Evolutionary conservation across 2,888 invertebrate species (phyloP).

Genomic region (Chelonus formosanus): DNA sequence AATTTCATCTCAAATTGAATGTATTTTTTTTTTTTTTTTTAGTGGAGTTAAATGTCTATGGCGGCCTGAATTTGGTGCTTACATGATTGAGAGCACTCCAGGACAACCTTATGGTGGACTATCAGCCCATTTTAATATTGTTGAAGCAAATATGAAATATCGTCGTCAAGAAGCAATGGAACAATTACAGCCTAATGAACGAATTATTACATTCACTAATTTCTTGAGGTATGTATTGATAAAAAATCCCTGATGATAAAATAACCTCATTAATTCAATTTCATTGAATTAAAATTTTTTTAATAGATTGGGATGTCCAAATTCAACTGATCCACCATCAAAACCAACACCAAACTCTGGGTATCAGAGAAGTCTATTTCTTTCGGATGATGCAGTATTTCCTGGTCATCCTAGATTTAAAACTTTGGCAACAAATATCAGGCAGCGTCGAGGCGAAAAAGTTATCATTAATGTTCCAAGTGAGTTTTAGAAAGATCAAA

Average conservation of each 20-base stretch:
- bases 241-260: too few species aligned
- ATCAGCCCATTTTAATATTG: conserved; percentile 96
- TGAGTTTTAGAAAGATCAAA: conserved; percentile 65
- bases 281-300: conserved; percentile 61
- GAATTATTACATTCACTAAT: conserved; percentile 88
- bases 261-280: too few species aligned
- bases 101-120: conserved; percentile 94
- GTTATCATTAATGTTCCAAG: conserved; percentile 96
- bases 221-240: conserved; percentile 80
- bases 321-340: conserved; percentile 86
- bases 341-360: conserved; percentile 76
- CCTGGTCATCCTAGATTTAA: conserved; percentile 95
- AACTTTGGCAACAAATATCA: conserved; percentile 92
- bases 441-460: conserved; percentile 90
- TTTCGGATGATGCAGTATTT: conserved; percentile 94
- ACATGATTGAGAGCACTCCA: conserved; percentile 99
- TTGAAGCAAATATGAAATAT: conserved; percentile 96
- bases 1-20: too few species aligned
- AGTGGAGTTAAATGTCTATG: conserved; percentile 84
- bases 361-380: conserved; percentile 86
- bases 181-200: conserved; percentile 80
- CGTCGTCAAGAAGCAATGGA: conserved; percentile 85
- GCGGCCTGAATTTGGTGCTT: conserved; percentile 98
- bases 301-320: conserved; percentile 82
- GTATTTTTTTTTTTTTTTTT: conserved; percentile 6